Evolutionary conservation across 2,113 vertebrate genomes (phyloP), one percentile per base, ranked within the genome.

Genomic region (Bolborhynchus lineola): DNA sequence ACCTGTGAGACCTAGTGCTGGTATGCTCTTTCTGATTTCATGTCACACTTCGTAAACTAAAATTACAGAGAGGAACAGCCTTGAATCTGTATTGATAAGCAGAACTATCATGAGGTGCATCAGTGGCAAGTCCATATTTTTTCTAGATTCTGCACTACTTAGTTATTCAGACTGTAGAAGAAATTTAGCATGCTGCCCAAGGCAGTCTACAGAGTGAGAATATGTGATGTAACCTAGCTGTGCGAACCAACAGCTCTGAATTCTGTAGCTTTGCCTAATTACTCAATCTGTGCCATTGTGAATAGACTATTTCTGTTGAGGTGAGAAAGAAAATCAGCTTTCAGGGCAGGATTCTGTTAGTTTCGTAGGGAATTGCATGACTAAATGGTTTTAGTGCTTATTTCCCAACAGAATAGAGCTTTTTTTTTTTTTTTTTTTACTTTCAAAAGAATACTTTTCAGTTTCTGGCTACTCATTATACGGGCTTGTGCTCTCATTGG

Each of bases 251-350:
- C 47, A 65, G 77, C 81, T 76, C 62, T 11, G 16, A 84, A 47
- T 92, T 85, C 57, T 84, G 41, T 65, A 82, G 74, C 74, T 89
- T 92, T 84, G 65, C 82, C 87, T 89, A 65, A 87, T 87, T 96
- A 87, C 81, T 96, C 87, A 94, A 3, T 93, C 91, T 79, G 47
- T 92, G 93, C 89, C 81, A 79, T 89, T 95, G 84, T 82, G 86
- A 92, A 92, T 91, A 79, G 77, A 53, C 88, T 97, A 67, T 87
- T 95, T 92, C 70, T 89, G 62, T 87, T 82, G 86, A 95, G 72
- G 86, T 94, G 95, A 91, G 60, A 83, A 80, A 75, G 88, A 82
- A 86, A 89, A 71, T n/a, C 62, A 85, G 62, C 62, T 95, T 92
- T 91, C 52, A 79, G 65, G 39, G 39, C 53, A 83, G 50, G 14